Percentiles rank a stretch among this genome's conserved stretches.
Conservation (phyloP, 2,888 invertebrate genomes). For the Colletes collaris region DNA sequence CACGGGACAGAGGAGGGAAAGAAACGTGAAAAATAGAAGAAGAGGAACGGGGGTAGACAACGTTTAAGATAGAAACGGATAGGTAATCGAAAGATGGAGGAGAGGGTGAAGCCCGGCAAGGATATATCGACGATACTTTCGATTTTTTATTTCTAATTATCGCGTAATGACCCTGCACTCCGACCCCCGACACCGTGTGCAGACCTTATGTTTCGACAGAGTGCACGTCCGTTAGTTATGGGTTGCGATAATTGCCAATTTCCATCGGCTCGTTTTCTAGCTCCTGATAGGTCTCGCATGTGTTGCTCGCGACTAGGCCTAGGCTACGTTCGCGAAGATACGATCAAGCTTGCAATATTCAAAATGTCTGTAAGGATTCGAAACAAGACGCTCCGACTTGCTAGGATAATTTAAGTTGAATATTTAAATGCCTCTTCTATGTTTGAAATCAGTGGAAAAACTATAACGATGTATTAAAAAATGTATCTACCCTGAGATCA, state of each 20-base stretch:
- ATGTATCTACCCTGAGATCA: too few species aligned
- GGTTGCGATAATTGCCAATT: conserved; percentile 80
- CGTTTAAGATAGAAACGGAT: conserved; percentile 43
- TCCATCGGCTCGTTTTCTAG: conserved; percentile 71
- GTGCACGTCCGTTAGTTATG: conserved; percentile 72
- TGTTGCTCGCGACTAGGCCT: conserved; percentile 28
- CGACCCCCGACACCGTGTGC: conserved; percentile 68
- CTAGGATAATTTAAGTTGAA: too few species aligned
- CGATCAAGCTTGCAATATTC: not conserved
- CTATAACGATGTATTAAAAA: too few species aligned
- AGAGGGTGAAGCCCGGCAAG: conserved; percentile 27
- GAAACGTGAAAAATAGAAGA: not conserved
- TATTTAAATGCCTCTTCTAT: too few species aligned
- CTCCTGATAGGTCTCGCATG: conserved; percentile 55
- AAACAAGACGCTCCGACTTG: too few species aligned
- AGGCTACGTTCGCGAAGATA: conserved; percentile 21
- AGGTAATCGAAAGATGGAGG: conserved; percentile 20
- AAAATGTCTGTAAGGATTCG: too few species aligned
- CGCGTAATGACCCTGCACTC: conserved; percentile 72
- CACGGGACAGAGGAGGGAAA: not conserved
- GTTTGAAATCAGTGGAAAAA: too few species aligned
- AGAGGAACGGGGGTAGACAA: conserved; percentile 22
- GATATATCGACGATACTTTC: conserved; percentile 56
- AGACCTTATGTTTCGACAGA: conserved; percentile 72
- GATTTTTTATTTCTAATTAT: conserved; percentile 78